Evolutionary conservation across 1,140 invertebrate species (phyloP).

Genomic region (Nasonia longicornis): DNA sequence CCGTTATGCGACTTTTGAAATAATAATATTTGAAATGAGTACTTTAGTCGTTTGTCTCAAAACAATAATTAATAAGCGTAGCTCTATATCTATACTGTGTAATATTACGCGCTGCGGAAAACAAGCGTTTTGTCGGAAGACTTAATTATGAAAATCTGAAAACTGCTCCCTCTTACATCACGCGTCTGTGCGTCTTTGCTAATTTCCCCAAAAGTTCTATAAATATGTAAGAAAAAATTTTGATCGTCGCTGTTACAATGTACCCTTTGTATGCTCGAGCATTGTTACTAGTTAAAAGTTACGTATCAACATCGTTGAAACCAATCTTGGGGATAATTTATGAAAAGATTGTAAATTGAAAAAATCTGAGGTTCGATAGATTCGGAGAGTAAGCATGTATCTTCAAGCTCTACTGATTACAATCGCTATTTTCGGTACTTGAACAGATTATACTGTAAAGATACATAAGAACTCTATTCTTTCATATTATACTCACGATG

Average conservation of each 20-base stretch:
- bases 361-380: neutral
- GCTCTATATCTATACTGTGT: neutral
- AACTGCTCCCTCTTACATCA: too few species aligned
- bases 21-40: neutral
- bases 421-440: constrained; percentile 1
- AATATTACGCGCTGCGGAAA: neutral
- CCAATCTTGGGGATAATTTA: neutral
- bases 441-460: neutral
- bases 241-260: too few species aligned
- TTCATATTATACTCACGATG: constrained; percentile 1
- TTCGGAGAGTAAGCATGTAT: neutral
- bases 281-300: neutral
- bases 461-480: constrained; percentile 2
- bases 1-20: neutral
- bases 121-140: too few species aligned
- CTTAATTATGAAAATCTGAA: too few species aligned
- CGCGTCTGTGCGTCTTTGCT: too few species aligned
- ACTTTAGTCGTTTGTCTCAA: neutral
- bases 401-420: neutral
- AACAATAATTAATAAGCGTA: neutral
- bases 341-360: neutral
- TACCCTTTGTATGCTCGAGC: too few species aligned
- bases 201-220: too few species aligned
- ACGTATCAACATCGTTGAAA: too few species aligned
- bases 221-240: too few species aligned